Base-by-base conservation (phyloP, 2,888 invertebrate species). In the Rapana venosa region DNA sequence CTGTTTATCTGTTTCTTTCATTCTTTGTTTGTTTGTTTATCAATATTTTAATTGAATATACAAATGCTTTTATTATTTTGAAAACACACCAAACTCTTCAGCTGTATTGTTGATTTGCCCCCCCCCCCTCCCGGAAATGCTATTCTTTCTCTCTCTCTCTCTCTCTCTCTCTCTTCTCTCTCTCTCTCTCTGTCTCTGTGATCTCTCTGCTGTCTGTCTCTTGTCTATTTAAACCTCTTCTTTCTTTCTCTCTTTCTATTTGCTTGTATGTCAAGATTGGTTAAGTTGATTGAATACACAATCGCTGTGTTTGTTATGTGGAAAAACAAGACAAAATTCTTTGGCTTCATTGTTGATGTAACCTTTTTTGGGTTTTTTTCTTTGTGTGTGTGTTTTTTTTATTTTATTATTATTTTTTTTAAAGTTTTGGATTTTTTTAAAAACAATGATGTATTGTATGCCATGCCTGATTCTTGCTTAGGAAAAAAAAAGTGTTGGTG, bases 281-380 rank as follows among this genome's bases (percentile, higher is more conserved):
- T 47, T 2, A 47, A 47, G 47, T 47, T 47, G 47, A 47, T 8
- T 47, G 47, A 47, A 47, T 47, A 47, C 47, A 47, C 47, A 47
- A 47, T 47, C 8, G 47, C 47, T 47, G 47, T 47, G 47, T 47
- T 2, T 47, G 47, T 47, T 2, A 47, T 47, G 8, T 2, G 47
- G 47, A 47, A 47, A 47, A 47, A 47, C 47, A 47, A 47, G 47
- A 47, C 47, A 47, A 8, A 47, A 47, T 47, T 5, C 47, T 47
- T 8, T 47, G 47, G 47, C 47, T 47, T 47, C 47, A 8, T 47
- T 47, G 47, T 47, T 47, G 47, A 47, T 47, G 47, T 47, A 8
- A 47, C n/a, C n/a, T n/a, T n/a, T n/a, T n/a, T n/a, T n/a, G n/a
- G n/a, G 26, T 88, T 79, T 88, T 26, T 70, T 22, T 70, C 58